A percentile compares a stretch with the other conserved stretches of the same genome.
phyloP scores from a whole-genome alignment of 2,113 vertebrate genomes.

The Lipotes vexillifer region DNA sequence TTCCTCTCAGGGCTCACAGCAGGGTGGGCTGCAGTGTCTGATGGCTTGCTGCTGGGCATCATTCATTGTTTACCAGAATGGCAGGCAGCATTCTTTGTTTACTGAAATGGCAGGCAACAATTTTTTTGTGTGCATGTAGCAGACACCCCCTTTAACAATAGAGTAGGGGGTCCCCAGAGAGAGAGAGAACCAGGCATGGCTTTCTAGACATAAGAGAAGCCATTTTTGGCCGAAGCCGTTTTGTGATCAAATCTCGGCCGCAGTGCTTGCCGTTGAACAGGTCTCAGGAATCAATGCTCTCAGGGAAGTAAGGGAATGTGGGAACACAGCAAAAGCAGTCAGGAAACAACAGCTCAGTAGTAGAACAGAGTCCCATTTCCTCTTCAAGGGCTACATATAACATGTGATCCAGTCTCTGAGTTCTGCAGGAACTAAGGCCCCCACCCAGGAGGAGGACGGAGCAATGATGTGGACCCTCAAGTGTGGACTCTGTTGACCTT shows the following conservation, averaged over 20 bases:
- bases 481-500: not conserved
- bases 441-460: not conserved
- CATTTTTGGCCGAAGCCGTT: not conserved
- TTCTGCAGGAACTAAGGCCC: not conserved
- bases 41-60: not conserved
- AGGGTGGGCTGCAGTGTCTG: not conserved
- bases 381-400: not conserved
- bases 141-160: not conserved
- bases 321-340: not conserved
- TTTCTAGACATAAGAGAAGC: not conserved
- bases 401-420: not conserved
- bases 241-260: not conserved
- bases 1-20: not conserved
- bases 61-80: no score
- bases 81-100: not conserved
- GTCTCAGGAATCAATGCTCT: not conserved
- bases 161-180: not conserved
- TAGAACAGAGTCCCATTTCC: not conserved
- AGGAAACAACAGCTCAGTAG: fast-evolving
- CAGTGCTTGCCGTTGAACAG: not conserved
- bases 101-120: not conserved
- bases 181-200: not conserved
- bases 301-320: not conserved
- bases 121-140: not conserved
- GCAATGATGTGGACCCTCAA: fast-evolving